phyloP scores from a whole-genome alignment of 1,140 invertebrate species.

The Macrobrachium rosenbergii region DNA sequence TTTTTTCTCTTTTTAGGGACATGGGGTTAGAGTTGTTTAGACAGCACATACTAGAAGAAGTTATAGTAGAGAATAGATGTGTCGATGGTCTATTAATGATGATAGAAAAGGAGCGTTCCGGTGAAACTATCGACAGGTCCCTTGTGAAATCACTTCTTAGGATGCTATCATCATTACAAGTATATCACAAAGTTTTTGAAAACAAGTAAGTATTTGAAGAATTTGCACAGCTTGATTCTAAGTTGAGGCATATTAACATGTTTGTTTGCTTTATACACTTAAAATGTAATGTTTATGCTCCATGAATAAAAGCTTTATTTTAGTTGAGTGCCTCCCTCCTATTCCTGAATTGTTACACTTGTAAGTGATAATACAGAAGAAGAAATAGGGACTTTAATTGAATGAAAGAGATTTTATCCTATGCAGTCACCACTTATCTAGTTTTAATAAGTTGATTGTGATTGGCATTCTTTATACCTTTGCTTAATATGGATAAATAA shows the following conservation, averaged over 20 bases:
- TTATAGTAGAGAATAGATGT: conserved; percentile 89
- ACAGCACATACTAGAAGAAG: conserved; percentile 91
- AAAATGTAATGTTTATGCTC: background rate
- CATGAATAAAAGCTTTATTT: too few species aligned
- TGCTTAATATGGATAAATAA: too few species aligned
- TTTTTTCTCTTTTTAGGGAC: conserved; percentile 79
- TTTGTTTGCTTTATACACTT: background rate
- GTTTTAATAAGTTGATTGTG: too few species aligned
- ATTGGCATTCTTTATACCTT: too few species aligned
- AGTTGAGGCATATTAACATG: background rate
- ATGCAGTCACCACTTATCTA: too few species aligned
- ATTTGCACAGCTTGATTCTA: background rate
- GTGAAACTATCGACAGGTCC: conserved; percentile 93
- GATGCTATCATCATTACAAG: conserved; percentile 98
- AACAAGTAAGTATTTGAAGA: conserved; percentile 76
- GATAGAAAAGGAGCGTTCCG: conserved; percentile 94
- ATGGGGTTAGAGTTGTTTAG: conserved; percentile 97
- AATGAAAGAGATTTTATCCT: too few species aligned
- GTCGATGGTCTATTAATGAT: conserved; percentile 95
- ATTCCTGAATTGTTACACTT: too few species aligned
- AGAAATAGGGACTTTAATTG: too few species aligned
- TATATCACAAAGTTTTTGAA: conserved; percentile 96
- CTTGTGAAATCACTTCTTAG: conserved; percentile 94
- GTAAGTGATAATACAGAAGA: too few species aligned
- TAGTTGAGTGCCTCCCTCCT: too few species aligned